Base-by-base conservation (phyloP, 2,113 vertebrate species). In the Chloropsis cyanopogon region DNA sequence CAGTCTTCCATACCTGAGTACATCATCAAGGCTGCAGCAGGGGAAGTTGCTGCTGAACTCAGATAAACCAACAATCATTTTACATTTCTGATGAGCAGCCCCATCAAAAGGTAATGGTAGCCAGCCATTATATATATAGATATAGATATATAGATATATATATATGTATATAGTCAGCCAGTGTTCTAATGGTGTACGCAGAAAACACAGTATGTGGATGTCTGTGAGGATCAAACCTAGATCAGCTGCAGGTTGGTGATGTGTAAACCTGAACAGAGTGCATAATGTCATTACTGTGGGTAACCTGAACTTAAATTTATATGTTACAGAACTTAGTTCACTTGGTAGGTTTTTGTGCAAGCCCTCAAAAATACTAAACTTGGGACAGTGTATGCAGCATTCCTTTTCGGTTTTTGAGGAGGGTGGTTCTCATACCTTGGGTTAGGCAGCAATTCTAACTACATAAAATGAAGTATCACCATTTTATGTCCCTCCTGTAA, bases 1-100 rank as follows among this genome's bases (percentile, higher is more conserved):
- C 19, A 0, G 0, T 66, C 19, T 76, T 79, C 57, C 41, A 0
- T 9, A 1, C 31, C 31, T 29, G 22, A 15, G 39, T 18, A 13
- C 5, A 6, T 35, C 50, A 8, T 33, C 25, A 5, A 31, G 60
- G 42, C 56, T 65, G 33, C 42, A 39, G 59, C 65, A 75, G 64
- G 44, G 56, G 29, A 44, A 71, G 82, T 6, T 59, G 60, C 68
- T 35, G 8, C 63, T 87, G 75, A 87, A 22, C n/a, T 71, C 44
- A 8, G 10, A 49, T 57, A 44, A 78, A 25, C 20, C 56, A 54
- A 3, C 9, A 31, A 21, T 47, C 3, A 31, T 56, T 70, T 64
- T 9, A 19, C n/a, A 47, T 39, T 82, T 46, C 47, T 78, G 56
- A 22, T 42, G 47, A 60, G 69, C 72, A 73, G 72, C 31, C 61